A percentile compares a stretch with the other conserved stretches of the same genome.
Conservation (phyloP, 2,797 vertebrate genomes). For the Salmo trutta region DNA sequence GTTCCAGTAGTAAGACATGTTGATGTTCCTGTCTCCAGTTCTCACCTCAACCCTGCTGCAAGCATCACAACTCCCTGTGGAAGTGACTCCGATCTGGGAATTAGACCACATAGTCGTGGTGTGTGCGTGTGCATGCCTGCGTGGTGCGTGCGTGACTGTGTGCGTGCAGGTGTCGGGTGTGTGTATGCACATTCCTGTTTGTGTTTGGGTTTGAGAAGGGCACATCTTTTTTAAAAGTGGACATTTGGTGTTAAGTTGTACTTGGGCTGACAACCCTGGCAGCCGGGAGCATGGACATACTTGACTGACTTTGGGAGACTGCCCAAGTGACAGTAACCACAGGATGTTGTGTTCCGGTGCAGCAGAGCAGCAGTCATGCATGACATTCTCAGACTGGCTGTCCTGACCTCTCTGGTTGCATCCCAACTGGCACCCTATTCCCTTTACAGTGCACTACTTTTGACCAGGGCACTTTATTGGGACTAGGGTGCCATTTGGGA, state of each 20-base stretch:
- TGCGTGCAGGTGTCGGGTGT: background rate
- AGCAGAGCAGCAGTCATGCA: background rate
- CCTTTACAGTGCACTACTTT: background rate
- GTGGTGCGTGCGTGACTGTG: background rate
- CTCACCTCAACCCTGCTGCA: too few relatives aligned
- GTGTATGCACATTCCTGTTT: background rate
- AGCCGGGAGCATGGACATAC: background rate
- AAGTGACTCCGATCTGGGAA: background rate
- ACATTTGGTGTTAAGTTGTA: background rate
- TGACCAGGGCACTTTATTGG: too few relatives aligned
- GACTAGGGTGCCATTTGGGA: too few relatives aligned
- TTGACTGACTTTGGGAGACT: background rate
- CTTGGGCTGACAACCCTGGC: background rate
- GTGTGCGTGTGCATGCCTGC: conserved; percentile 1
- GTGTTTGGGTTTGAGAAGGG: background rate
- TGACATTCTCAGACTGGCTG: background rate
- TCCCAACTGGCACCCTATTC: background rate
- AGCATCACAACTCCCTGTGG: background rate
- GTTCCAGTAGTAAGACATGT: background rate
- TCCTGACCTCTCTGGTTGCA: background rate
- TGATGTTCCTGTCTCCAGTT: background rate
- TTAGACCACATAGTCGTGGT: background rate
- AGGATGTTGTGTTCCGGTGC: background rate
- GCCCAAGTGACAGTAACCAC: background rate
- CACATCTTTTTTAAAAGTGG: background rate